Conservation (phyloP, 92 coral and sea anemone genomes). For the Phenganax marumi region DNA sequence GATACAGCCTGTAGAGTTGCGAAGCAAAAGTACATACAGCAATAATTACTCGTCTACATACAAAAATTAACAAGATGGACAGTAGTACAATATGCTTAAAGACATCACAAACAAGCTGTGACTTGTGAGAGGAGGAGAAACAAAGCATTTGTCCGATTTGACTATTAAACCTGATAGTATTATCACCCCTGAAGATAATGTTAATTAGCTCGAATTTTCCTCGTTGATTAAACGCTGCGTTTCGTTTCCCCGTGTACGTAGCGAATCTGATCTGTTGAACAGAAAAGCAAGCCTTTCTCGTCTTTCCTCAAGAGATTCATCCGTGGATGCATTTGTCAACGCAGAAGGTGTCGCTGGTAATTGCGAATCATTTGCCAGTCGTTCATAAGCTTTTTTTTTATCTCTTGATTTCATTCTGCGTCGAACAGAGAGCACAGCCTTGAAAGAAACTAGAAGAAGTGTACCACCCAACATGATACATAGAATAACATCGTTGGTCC, state of each 20-base stretch:
- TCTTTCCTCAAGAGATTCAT: constrained; percentile 31
- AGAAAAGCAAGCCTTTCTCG: constrained; percentile 19
- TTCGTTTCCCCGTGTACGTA: not conserved
- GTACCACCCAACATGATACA: constrained; percentile 5
- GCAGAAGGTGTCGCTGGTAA: not conserved
- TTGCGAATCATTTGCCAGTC: not conserved
- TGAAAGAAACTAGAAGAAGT: not conserved
- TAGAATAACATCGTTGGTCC: constrained; percentile 3
- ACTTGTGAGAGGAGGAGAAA: too few relatives aligned
- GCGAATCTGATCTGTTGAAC: constrained; percentile 16
- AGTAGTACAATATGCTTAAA: too few relatives aligned
- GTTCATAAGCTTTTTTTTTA: constrained; percentile 5
- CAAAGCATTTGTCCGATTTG: too few relatives aligned
- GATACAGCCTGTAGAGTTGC: too few relatives aligned
- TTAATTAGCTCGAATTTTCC: not conserved
- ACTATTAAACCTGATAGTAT: not conserved
- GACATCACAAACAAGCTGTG: too few relatives aligned
- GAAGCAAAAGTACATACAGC: too few relatives aligned
- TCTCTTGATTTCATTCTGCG: not conserved
- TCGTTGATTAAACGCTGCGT: not conserved
- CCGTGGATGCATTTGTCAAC: not conserved
- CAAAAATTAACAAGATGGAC: too few relatives aligned
- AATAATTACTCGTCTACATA: too few relatives aligned
- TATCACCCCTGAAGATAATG: not conserved
- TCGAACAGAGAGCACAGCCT: not conserved